Evolutionary conservation across 2,113 vertebrate genomes (phyloP), one percentile per base, ranked within the genome.

Genomic region (Prinia subflava): DNA sequence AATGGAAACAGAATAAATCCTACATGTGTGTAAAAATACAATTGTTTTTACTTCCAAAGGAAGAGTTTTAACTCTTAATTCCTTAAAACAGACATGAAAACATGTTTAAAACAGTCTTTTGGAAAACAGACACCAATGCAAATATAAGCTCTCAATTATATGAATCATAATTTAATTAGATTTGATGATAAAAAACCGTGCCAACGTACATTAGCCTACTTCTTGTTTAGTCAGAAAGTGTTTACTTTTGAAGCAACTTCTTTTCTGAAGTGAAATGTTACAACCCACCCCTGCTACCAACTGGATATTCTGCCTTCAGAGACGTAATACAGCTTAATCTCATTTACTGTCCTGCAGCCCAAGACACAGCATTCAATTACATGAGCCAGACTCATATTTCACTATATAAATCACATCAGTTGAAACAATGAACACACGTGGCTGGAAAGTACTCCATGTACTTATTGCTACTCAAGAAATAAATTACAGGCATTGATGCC

Each of bases 391-490:
- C 85, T 97, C 77, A 13, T 87, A 94, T 92, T 96, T 96, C 89
- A 94, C 68, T 92, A 23, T 8, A 89, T 90, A 97, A 97, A 97
- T 94, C 88, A 23, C 39, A 87, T 92, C 93, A 91, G 74, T 79
- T 93, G 84, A 95, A 96, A 95, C 88, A 95, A 89, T 90, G 83
- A 70, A 85, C 63, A 94, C 75, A 82, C 37, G 71, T 94, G 92
- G 84, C 84, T 95, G 76, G 86, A 91, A 94, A 96, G 89, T 73
- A 94, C 94, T 93, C 76, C 17, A 19, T 83, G 94, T 93, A 83
- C 96, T 96, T 94, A 94, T 75, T 94, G 70, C 70, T 87, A 81
- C 65, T 92, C 91, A 88, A 95, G 55, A 82, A 94, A 92, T 96
- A 93, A 94, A 82, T 81, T 95, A 77, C 2, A 94, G 78, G 71